phyloP scores from a whole-genome alignment of 2,797 vertebrate genomes.

The Eulemur albifrons region DNA sequence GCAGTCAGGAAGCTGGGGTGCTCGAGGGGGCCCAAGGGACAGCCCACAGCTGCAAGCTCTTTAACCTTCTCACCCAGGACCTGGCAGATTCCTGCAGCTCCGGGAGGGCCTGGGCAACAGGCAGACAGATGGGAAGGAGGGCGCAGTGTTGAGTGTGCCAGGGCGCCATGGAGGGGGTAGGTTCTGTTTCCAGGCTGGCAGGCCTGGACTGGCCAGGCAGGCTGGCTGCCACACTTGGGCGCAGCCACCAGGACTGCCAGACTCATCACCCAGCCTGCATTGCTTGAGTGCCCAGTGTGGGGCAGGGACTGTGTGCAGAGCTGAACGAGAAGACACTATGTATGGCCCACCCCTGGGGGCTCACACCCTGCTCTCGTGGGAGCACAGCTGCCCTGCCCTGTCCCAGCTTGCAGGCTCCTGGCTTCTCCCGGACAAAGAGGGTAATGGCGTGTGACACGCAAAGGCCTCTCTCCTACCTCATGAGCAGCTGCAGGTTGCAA shows the following conservation, averaged over 20 bases:
- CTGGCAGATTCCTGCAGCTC: background rate
- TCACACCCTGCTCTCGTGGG: background rate
- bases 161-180: fast-evolving
- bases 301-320: background rate
- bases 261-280: too few relatives aligned
- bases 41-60: fast-evolving
- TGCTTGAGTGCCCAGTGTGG: fast-evolving
- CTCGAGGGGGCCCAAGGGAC: background rate
- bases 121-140: background rate
- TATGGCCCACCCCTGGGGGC: background rate
- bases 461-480: background rate
- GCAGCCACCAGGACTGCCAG: background rate
- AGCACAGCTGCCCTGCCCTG: fast-evolving
- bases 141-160: too few relatives aligned
- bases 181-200: background rate
- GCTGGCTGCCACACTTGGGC: background rate
- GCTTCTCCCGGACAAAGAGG: background rate
- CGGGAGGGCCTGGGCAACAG: fast-evolving
- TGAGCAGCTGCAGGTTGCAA: background rate
- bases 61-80: background rate
- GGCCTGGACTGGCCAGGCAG: too few relatives aligned
- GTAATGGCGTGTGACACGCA: background rate
- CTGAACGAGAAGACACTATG: background rate
- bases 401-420: background rate
- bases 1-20: background rate